Evolutionary conservation across 2,888 invertebrate genomes (phyloP), one percentile per base, ranked within the genome.

Genomic region (Proisotoma minuta): DNA sequence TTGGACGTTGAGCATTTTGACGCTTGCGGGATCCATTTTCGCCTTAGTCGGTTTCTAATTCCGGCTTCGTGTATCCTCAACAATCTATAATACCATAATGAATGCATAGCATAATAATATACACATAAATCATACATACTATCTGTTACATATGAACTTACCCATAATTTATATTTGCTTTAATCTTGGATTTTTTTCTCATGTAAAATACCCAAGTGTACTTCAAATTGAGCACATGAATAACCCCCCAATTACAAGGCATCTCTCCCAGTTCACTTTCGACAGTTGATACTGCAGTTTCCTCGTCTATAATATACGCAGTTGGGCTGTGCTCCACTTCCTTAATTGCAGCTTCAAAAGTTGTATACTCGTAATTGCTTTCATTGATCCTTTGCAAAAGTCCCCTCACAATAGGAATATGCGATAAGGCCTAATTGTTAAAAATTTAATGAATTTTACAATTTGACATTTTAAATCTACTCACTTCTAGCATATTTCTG

Each of bases 171-270:
- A 70, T 59, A 15, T 48, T 27, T 5, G 27, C 27, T 22, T 56
- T 57, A 26, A 58, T 64, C 15, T 50, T n/a, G n/a, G 64, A 57
- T 23, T 58, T 57, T 39, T 64, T 67, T 43, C 56, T 49, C 59
- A 65, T 58, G 54, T 53, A 67, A 63, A 70, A 62, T 2, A 52
- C 43, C 70, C 67, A 70, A 10, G 67, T 67, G 47, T 70, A 70
- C 20, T 54, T 56, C n/a, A 67, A 29, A 28, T 61, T 58, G n/a
- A 56, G 60, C 23, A 70, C 63, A 8, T 63, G 29, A 10, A 67
- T 10, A 20, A 48, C 57, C 0, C 34, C 39, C 60, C 60, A 67
- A 1, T 57, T 24, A 28, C 70, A 67, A 4, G 70, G 70, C 27
- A 67, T 51, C 1, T 63, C 49, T 0, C 54, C 65, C 1, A 63